Evolutionary conservation across 2,797 vertebrate genomes (phyloP).

Genomic region (Rhinoraja longicauda): DNA sequence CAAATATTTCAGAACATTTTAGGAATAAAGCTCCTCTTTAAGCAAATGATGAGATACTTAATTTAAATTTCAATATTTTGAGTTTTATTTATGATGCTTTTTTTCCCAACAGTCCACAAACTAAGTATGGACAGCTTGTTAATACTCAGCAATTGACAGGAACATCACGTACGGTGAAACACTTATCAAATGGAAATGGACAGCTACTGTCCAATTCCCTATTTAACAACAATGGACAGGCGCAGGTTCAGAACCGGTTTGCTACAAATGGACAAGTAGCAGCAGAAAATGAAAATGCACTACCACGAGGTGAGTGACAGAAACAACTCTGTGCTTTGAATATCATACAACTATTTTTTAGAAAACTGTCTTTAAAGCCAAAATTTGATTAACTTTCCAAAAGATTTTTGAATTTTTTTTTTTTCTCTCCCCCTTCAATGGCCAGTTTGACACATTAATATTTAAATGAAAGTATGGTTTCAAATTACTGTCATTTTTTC

Average conservation of each 20-base stretch:
- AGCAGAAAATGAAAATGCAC: constrained; percentile 53
- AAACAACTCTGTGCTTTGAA: neutral
- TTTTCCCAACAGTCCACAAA: constrained; percentile 65
- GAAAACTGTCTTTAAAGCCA: neutral
- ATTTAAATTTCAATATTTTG: neutral
- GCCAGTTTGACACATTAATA: neutral
- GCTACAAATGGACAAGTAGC: constrained; percentile 49
- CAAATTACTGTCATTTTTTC: neutral
- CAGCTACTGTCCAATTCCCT: constrained; percentile 82
- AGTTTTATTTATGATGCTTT: constrained; percentile 41
- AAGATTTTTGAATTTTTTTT: neutral
- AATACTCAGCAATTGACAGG: constrained; percentile 64
- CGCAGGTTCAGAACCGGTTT: constrained; percentile 52
- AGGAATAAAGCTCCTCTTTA: neutral
- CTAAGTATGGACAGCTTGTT: constrained; percentile 65
- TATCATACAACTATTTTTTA: neutral
- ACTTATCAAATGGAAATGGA: constrained; percentile 69
- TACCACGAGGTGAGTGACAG: constrained; percentile 63
- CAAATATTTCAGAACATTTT: neutral
- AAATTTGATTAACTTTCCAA: neutral
- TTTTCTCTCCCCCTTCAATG: neutral
- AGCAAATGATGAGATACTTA: neutral
- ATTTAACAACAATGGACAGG: constrained; percentile 54
- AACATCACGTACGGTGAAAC: constrained; percentile 74
- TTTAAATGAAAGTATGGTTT: neutral